Conservation (phyloP, 2,888 invertebrate genomes). For the Limnephilus auricula region DNA sequence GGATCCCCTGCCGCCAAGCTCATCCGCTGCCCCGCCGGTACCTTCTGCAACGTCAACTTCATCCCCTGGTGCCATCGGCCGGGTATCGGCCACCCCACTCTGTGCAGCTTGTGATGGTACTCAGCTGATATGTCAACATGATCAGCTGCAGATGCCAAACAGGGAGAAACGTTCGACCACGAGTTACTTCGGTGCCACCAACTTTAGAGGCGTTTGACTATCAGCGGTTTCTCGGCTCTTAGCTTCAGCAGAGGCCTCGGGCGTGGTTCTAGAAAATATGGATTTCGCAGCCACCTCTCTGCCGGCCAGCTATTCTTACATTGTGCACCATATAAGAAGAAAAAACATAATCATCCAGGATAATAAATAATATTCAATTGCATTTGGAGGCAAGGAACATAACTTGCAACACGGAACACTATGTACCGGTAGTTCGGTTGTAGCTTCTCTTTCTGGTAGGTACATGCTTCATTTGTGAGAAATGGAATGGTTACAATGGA, state of each 20-base stretch:
- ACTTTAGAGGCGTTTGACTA: not conserved
- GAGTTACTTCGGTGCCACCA: not conserved
- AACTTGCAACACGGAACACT: no score
- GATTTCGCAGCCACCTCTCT: not conserved
- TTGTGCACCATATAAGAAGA: not conserved
- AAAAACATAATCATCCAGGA: not conserved
- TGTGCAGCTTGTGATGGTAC: constrained; percentile 45
- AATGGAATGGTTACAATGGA: no score
- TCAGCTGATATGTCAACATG: not conserved
- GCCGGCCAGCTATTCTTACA: not conserved
- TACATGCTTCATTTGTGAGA: no score
- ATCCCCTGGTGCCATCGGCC: constrained; percentile 59
- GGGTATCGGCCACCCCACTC: constrained; percentile 39
- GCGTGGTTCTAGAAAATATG: not conserved
- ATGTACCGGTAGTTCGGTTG: no score
- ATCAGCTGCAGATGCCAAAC: not conserved
- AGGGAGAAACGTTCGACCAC: not conserved
- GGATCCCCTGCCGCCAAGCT: not conserved
- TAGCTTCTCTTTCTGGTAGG: no score
- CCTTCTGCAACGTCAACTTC: constrained; percentile 61
- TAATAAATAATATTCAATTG: not conserved
- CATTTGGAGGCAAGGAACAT: not conserved
- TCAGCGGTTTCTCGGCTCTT: not conserved
- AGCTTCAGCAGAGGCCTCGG: not conserved
- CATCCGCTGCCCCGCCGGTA: constrained; percentile 56